Evolutionary conservation across 2,113 vertebrate genomes (phyloP), one percentile per base, ranked within the genome.

Genomic region (Forbesichthys agassizii): DNA sequence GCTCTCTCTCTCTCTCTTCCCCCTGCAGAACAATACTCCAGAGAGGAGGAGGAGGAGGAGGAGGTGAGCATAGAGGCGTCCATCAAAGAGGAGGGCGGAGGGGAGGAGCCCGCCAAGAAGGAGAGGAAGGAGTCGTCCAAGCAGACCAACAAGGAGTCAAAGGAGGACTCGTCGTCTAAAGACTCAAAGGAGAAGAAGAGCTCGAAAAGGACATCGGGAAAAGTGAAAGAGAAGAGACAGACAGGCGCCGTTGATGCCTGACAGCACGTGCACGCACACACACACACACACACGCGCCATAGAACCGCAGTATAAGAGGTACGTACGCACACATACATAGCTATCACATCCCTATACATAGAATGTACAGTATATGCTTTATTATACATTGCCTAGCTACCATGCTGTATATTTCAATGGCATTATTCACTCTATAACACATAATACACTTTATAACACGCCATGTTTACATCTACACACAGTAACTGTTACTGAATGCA

Each of bases 191-290:
- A 90, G 33, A 88, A 79, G 42, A 92, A 90, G 51, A 89, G 85
- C 33, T 79, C 85, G 68, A 90, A 62, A 74, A 93, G 90, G 79
- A 70, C 87, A 0, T 90, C 90, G 0, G 63, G 84, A 5, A 92
- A 91, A 77, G 88, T 85, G 18, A 92, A 92, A 73, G 90, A 91
- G 80, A 91, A 89, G 81, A 90, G 88, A 71, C 89, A 90, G 67
- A 46, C 85, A 0, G 88, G 91, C 33, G 83, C 83, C 0, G 86
- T 36, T 1, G 90, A 92, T 0, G 84, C 54, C 58, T 92, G 81
- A 90, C 6, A 6, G 49, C 33, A 13, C 4, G 13, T 11, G 65
- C 49, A 48, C 14, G n/a, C 0, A n/a, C n/a, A 63, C 61, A 36
- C 48, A 8, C 51, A 18, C 55, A 33, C 13, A 47, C 49, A 73